These are phyloP conservation scores for Schizopygopsis malacanthus DNA, from an alignment of 2,797 vertebrate species.

Conservation along the genomic window DNA sequence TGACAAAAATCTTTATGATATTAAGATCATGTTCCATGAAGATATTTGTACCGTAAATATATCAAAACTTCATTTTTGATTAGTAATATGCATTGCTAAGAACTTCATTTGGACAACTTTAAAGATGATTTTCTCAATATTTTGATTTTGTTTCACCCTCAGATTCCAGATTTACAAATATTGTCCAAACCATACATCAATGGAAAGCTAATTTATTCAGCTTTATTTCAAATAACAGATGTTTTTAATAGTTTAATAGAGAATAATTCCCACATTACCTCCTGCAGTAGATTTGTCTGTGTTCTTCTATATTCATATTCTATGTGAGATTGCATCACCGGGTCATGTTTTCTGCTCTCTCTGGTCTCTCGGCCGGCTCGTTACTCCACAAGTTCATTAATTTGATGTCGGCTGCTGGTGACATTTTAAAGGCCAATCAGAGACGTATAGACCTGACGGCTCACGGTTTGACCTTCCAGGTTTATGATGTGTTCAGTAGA, in stretches of 20 bases:
- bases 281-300: neutral
- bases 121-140: no score
- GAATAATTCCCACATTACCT: neutral
- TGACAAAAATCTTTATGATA: no score
- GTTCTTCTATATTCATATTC: neutral
- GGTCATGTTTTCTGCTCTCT: conserved; percentile 3
- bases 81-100: no score
- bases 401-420: conserved; percentile 61
- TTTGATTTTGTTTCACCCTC: no score
- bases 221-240: neutral
- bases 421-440: conserved; percentile 65
- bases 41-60: no score
- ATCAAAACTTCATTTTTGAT: no score
- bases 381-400: conserved; percentile 47
- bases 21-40: no score
- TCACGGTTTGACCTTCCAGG: conserved; percentile 38
- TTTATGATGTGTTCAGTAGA: neutral
- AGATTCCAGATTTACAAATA: no score
- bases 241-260: neutral
- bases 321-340: neutral
- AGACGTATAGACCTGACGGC: conserved; percentile 13
- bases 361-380: conserved; percentile 51
- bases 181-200: no score
- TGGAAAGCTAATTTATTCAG: no score
- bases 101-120: no score